Base-by-base conservation (phyloP, 2,888 invertebrate genomes). In the Eledone cirrhosa region DNA sequence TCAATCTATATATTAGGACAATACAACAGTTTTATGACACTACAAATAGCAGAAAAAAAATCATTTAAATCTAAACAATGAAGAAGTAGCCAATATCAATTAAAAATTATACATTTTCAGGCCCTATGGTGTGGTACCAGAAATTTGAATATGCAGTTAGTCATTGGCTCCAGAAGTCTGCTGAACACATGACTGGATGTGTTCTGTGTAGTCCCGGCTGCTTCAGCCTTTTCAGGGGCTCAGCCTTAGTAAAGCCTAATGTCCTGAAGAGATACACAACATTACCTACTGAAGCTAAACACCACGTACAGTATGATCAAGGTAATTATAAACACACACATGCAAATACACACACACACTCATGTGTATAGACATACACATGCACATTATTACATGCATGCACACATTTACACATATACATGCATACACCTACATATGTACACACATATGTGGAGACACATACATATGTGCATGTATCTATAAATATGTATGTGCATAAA, bases 101-200 rank as follows among this genome's bases (percentile, higher is more conserved):
- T n/a, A n/a, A n/a, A n/a, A n/a, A n/a, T n/a, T 48, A 14, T 48
- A 72, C 19, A 13, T 48, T 84, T 81, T 48, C 81, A 92, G 96
- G 98, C 77, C 96, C 97, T 0, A 98, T 98, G 98, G 97, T 97
- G 80, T 98, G 98, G 98, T 99, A 99, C 91, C 99, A 99, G 91
- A 94, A 96, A 93, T 99, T 99, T 92, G 99, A 99, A 91, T 99
- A 99, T 90, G 99, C 99, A 72, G 97, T 99, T 89, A 99, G 99
- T 87, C 99, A 99, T 94, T 99, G 99, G 99, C 94, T 99, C 88
- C 98, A 99, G 92, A 99, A 99, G 92, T 97, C 99, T 47, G 98
- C 99, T 7, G 99, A 99, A 90, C 99, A 99, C 91, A 98, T 99
- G 95, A 97, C 99, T 88, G 99, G 99, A 67, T 99, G 98, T 91